These are phyloP conservation scores for Ammodytes marinus DNA, from an alignment of 2,113 vertebrate genomes.

Conservation along the genomic window DNA sequence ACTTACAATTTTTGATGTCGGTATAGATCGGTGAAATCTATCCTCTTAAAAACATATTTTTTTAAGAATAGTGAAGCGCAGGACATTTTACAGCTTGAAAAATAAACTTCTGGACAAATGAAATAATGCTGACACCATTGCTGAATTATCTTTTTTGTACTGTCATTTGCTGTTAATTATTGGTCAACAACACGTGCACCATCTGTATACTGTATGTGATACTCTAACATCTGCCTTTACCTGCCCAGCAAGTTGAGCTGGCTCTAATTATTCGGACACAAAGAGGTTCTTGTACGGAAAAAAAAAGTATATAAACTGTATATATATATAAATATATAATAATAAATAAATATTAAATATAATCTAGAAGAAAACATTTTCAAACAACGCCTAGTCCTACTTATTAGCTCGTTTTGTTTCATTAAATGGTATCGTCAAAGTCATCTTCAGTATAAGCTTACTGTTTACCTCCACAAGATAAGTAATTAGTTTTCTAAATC, in stretches of 20 bases:
- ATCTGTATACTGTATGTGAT: neutral
- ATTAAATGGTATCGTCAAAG: neutral
- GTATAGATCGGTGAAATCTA: too few relatives aligned
- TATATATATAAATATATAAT: too few relatives aligned
- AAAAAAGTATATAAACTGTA: neutral
- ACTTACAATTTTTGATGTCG: too few relatives aligned
- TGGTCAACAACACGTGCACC: neutral
- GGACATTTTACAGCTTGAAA: neutral
- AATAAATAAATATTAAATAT: too few relatives aligned
- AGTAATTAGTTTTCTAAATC: neutral
- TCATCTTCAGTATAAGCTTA: neutral
- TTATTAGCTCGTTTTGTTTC: neutral
- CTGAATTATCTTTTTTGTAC: neutral
- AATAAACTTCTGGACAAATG: neutral
- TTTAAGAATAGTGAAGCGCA: neutral
- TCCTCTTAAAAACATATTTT: neutral
- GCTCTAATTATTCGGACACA: neutral
- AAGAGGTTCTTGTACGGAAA: neutral
- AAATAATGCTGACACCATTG: too few relatives aligned
- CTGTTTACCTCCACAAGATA: conserved; percentile 2
- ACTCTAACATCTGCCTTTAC: neutral
- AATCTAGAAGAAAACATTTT: neutral
- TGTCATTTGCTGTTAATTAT: too few relatives aligned
- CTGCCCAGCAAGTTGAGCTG: too few relatives aligned
- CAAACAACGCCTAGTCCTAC: neutral